Evolutionary conservation across 1,140 invertebrate genomes (phyloP).

Genomic region (Scaptomyza montana): DNA sequence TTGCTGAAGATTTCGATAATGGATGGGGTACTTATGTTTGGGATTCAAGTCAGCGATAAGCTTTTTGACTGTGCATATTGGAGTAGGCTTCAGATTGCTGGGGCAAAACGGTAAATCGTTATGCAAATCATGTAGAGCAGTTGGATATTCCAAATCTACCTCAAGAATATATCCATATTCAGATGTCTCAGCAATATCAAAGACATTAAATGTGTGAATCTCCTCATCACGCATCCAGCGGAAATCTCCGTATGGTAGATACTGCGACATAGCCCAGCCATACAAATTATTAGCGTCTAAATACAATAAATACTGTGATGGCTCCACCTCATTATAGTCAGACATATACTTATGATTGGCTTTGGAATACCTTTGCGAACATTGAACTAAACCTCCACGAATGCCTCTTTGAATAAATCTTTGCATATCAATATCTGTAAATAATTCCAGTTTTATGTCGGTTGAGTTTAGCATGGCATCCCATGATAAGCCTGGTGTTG

Average conservation of each 20-base stretch:
- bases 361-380: slow-evolving; percentile 74
- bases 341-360: slow-evolving; percentile 84
- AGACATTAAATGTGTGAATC: slow-evolving; percentile 83
- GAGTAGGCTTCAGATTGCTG: not conserved
- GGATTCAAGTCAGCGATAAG: not conserved
- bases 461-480: slow-evolving; percentile 83
- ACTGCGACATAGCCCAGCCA: slow-evolving; percentile 3
- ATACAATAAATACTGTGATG: slow-evolving; percentile 62
- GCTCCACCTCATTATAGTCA: slow-evolving; percentile 81
- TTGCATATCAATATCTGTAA: slow-evolving; percentile 84
- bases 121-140: not conserved
- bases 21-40: not conserved
- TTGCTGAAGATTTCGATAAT: slow-evolving; percentile 1
- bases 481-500: slow-evolving; percentile 32
- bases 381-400: slow-evolving; percentile 81
- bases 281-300: no score
- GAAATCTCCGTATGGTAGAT: slow-evolving; percentile 6
- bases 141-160: not conserved
- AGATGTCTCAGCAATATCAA: slow-evolving; percentile 76
- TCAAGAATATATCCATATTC: slow-evolving; percentile 3
- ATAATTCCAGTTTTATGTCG: slow-evolving; percentile 83
- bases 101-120: slow-evolving; percentile 14
- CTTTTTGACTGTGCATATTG: not conserved
- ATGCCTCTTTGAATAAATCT: slow-evolving; percentile 65
- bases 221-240: not conserved